phyloP scores from a whole-genome alignment of 2,888 invertebrate species.

The Mimachlamys varia region DNA sequence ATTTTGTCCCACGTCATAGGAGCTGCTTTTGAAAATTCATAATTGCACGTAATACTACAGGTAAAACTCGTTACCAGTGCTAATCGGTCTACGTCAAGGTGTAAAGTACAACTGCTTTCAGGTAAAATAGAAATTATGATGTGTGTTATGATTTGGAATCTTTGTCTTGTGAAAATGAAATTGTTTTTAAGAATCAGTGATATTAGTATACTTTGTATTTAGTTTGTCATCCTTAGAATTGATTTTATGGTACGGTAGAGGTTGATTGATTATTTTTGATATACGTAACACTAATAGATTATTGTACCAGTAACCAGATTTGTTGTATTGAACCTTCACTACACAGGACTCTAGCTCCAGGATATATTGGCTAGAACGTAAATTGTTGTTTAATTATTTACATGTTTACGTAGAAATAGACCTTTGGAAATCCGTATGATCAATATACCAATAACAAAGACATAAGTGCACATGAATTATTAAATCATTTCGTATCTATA shows the following conservation, averaged over 20 bases:
- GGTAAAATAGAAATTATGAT: background rate
- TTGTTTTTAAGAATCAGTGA: background rate
- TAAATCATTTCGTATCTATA: background rate
- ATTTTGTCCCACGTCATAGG: conserved; percentile 6
- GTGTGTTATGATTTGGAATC: background rate
- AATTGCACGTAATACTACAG: background rate
- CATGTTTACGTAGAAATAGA: background rate
- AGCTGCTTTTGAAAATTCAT: background rate
- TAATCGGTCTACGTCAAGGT: background rate
- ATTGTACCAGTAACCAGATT: background rate
- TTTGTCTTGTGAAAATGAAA: background rate
- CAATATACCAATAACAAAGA: background rate
- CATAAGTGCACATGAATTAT: conserved; percentile 3
- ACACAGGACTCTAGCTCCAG: background rate
- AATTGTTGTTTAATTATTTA: background rate
- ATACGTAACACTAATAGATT: background rate
- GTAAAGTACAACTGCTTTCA: background rate
- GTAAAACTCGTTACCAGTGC: conserved; percentile 3
- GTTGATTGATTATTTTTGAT: background rate
- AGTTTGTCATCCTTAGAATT: background rate
- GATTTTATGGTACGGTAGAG: too few species aligned
- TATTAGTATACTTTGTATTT: background rate
- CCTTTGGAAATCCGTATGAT: background rate
- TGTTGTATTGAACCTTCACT: background rate
- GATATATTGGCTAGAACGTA: background rate